Conservation (phyloP, 2,797 vertebrate species). For the Mormyrus hasselquistii region DNA sequence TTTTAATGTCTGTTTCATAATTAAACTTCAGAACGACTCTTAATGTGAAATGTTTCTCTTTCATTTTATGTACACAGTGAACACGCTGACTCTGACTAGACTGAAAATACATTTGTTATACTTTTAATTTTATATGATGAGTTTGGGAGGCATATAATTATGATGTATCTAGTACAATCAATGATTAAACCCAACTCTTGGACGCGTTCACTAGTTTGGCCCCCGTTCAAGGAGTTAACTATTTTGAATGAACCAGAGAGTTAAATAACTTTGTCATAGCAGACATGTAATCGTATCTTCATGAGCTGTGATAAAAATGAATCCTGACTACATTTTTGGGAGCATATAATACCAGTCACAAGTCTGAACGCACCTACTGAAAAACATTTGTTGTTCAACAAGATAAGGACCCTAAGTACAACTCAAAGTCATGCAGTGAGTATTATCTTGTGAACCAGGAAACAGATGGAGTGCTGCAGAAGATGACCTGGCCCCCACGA, state of each 20-base stretch:
- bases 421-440: not conserved
- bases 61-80: not conserved
- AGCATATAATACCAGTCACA: not conserved
- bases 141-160: not conserved
- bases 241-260: not conserved
- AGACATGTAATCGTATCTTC: not conserved
- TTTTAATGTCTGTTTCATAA: not conserved
- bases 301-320: not conserved
- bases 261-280: not conserved
- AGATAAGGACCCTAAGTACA: not conserved
- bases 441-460: not conserved
- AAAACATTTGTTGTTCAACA: not conserved
- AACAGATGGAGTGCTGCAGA: not conserved
- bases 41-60: not conserved
- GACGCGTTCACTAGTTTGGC: not conserved
- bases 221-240: not conserved
- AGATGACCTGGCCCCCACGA: not conserved
- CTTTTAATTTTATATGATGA: not conserved
- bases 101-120: not conserved
- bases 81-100: not conserved
- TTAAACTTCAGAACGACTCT: not conserved
- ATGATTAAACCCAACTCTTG: not conserved
- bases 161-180: not conserved
- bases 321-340: not conserved
- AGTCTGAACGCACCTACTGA: not conserved